phyloP scores from a whole-genome alignment of 2,797 vertebrate species.

The Eidolon dupreanum region DNA sequence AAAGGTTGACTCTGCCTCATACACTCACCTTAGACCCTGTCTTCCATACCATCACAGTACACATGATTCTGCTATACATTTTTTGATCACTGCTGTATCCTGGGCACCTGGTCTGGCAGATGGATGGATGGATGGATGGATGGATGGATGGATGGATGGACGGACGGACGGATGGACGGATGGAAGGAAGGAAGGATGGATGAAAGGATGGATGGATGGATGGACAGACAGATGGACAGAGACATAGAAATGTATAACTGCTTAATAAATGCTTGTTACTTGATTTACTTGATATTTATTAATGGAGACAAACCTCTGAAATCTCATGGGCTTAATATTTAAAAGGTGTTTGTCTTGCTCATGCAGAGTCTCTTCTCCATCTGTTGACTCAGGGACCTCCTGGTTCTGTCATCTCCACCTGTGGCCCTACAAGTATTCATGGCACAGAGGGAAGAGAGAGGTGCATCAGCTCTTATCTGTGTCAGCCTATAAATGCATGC shows the following conservation, averaged over 20 bases:
- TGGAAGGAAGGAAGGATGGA: too few relatives aligned
- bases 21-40: neutral
- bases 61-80: fast-evolving
- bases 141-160: neutral
- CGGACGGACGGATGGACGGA: neutral
- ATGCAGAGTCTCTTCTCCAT: neutral
- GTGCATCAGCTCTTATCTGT: neutral
- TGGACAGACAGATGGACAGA: neutral
- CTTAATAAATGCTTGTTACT: neutral
- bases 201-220: neutral
- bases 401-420: neutral
- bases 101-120: neutral
- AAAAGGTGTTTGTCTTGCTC: neutral
- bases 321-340: neutral
- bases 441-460: neutral
- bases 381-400: neutral
- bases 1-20: too few relatives aligned
- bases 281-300: neutral
- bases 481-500: neutral
- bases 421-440: neutral
- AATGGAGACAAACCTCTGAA: neutral
- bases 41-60: fast-evolving
- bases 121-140: neutral
- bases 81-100: neutral
- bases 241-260: neutral